Conservation (phyloP, 2,113 vertebrate genomes). For the Axis porcinus region DNA sequence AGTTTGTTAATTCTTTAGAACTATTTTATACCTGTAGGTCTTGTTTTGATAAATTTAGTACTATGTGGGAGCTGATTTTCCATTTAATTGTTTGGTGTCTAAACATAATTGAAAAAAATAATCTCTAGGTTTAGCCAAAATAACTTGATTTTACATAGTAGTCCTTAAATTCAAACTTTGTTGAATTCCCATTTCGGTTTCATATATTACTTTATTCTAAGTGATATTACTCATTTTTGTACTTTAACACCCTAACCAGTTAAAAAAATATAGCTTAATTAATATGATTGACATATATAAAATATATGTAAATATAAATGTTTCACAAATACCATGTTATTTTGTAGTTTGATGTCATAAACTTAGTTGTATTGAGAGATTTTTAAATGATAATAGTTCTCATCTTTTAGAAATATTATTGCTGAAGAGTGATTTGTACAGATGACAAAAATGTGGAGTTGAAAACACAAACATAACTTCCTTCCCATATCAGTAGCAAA, state of each 20-base stretch:
- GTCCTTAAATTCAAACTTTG: slow-evolving; percentile 28
- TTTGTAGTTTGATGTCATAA: not conserved
- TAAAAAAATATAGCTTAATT: not conserved
- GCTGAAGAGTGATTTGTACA: slow-evolving; percentile 46
- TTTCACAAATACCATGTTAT: not conserved
- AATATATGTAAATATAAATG: not conserved
- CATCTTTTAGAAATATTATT: not conserved
- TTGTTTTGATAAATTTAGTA: slow-evolving; percentile 33
- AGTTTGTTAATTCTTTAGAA: not conserved
- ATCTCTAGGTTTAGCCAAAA: not conserved
- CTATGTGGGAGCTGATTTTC: not conserved
- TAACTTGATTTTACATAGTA: slow-evolving; percentile 9
- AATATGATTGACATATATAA: not conserved
- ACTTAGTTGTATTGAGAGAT: slow-evolving; percentile 21
- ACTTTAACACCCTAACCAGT: not conserved
- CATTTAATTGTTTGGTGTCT: slow-evolving; percentile 12
- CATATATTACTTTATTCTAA: not conserved
- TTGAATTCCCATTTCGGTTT: not conserved
- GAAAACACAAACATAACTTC: slow-evolving; percentile 36
- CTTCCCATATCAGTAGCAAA: slow-evolving; percentile 66
- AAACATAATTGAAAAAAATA: slow-evolving; percentile 18
- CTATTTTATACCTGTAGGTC: not conserved
- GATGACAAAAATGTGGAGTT: slow-evolving; percentile 17
- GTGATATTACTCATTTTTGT: slow-evolving; percentile 21
- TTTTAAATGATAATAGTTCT: slow-evolving; percentile 34